Percentiles rank a stretch among this genome's conserved stretches.
Conservation (phyloP, 1,140 invertebrate genomes). For the Diuraphis noxia region DNA sequence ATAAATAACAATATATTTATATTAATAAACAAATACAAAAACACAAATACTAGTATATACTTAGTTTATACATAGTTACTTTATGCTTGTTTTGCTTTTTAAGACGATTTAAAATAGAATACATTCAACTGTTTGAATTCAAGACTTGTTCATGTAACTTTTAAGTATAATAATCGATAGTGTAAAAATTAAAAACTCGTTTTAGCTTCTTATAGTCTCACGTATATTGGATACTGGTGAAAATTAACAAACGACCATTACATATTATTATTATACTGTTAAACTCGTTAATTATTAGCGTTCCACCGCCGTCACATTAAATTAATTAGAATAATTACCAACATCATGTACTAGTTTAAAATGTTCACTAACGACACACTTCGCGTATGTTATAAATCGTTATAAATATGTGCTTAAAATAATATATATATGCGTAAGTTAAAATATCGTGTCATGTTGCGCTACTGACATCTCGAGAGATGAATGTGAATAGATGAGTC, state of each 20-base stretch:
- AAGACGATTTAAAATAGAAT: neutral
- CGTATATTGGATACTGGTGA: neutral
- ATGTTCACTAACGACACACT: neutral
- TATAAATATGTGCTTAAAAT: neutral
- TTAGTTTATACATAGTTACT: neutral
- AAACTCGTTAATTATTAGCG: neutral
- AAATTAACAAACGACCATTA: neutral
- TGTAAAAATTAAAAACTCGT: neutral
- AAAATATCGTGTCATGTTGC: neutral
- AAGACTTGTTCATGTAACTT: neutral
- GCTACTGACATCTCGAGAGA: neutral
- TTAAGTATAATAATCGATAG: neutral
- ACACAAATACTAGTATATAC: neutral
- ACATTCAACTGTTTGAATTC: neutral
- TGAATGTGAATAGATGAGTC: neutral
- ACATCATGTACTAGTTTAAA: neutral
- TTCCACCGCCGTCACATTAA: neutral
- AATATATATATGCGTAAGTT: neutral
- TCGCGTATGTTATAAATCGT: neutral
- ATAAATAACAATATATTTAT: neutral
- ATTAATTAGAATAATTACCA: slow-evolving; percentile 3
- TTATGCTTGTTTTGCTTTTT: neutral
- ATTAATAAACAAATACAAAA: neutral
- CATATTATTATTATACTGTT: neutral
- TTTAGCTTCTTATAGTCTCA: neutral